Base-by-base conservation (phyloP, 1,140 invertebrate genomes). In the Ceratina australensis region DNA sequence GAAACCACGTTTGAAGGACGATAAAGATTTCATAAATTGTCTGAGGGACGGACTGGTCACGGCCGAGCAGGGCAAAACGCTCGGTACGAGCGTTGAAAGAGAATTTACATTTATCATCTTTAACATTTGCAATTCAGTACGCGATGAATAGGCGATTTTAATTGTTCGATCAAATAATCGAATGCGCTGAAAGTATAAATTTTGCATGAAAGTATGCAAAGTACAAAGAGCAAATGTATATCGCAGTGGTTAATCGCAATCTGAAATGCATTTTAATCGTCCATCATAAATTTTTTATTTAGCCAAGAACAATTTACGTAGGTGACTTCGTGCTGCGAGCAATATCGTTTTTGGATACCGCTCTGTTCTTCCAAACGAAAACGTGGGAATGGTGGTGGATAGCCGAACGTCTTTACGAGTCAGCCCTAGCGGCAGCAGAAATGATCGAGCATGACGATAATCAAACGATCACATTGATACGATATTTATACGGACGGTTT, bases 311-410 rank as follows among this genome's bases (percentile, higher is more conserved):
- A 42, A 57, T 22, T 68, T 15, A 15, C 22, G 5, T 65, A 93
- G 93, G 88, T 33, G 86, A 94, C 57, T 86, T 87, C 7, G 84
- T 90, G 24, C 83, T 86, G 2, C 92, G 93, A 89, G 87, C 89
- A 42, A 86, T 90, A 15, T 82, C 89, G 18, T 85, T 94, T 8
- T 72, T 94, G 4, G 77, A 88, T 2, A 79, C 93, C 0, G 93
- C 93, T 1, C 42, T 93, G 26, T 84, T 87, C 65, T 94, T 93
- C 76, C 88, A 92, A 66, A 91, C 92, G 50, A 88, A 89, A 57
- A 88, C 89, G 28, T 91, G 91, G 78, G 93, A 93, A 42, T 94
- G 94, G 87, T 90, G 93, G 81, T 95, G 94, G 94, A 79, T 95
- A 2, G 93, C 93, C 3, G 93, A 95, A 65, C 93, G 92, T 52